Conservation (phyloP, 2,888 invertebrate species). For the Diarsia mendica region DNA sequence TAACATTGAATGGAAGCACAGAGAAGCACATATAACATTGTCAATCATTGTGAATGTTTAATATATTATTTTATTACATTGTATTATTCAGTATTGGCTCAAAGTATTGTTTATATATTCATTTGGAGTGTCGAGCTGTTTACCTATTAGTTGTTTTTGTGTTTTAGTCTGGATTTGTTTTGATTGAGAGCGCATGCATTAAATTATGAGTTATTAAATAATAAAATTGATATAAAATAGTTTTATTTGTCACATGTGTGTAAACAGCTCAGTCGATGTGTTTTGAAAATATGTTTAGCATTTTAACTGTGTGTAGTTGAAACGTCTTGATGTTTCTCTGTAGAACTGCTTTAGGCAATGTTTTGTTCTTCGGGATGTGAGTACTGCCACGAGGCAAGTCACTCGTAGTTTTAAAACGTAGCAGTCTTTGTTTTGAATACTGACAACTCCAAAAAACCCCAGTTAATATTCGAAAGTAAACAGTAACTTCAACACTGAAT, state of each 20-base stretch:
- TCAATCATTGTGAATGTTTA: slow-evolving; percentile 51
- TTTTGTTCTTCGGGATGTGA: slow-evolving; percentile 7
- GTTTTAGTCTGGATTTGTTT: slow-evolving; percentile 36
- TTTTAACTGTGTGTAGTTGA: slow-evolving; percentile 58
- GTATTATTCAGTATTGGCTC: slow-evolving; percentile 86
- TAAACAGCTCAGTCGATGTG: slow-evolving; percentile 64
- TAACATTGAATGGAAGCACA: slow-evolving; percentile 58
- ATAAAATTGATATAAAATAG: slow-evolving; percentile 51
- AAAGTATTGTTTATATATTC: slow-evolving; percentile 81
- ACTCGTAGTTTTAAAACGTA: slow-evolving; percentile 23
- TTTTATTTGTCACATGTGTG: slow-evolving; percentile 60
- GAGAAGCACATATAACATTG: slow-evolving; percentile 52
- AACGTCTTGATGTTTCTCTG: neutral
- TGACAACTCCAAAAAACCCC: slow-evolving; percentile 22
- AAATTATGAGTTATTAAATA: slow-evolving; percentile 64
- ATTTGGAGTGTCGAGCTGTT: slow-evolving; percentile 62
- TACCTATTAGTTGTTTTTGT: slow-evolving; percentile 55
- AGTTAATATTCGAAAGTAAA: slow-evolving; percentile 33
- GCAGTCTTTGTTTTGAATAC: slow-evolving; percentile 43
- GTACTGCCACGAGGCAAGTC: slow-evolving; percentile 23
- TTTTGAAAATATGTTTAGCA: slow-evolving; percentile 53
- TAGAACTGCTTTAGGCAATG: slow-evolving; percentile 33
- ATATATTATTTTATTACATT: slow-evolving; percentile 65
- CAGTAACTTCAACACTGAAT: neutral
- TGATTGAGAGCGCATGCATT: slow-evolving; percentile 63